Evolutionary conservation across 1,140 invertebrate genomes (phyloP).

Genomic region (Cheumatopsyche charites): DNA sequence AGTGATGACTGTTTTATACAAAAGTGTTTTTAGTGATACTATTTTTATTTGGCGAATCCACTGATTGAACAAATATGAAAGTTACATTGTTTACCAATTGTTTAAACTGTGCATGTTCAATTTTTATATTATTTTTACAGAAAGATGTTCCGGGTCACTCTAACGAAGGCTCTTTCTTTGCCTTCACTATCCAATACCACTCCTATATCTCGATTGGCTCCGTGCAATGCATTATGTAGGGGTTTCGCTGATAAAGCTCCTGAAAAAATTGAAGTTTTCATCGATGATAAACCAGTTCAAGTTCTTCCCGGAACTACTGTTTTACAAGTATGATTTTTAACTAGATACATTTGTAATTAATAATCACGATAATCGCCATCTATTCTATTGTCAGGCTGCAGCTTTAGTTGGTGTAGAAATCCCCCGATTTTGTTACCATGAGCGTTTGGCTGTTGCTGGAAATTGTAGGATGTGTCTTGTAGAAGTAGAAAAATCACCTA

Average conservation of each 20-base stretch:
- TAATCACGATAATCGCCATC: background rate
- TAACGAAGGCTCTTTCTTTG: slow-evolving; percentile 58
- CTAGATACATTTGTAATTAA: slow-evolving; percentile 2
- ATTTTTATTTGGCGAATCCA: too few species aligned
- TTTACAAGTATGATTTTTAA: slow-evolving; percentile 77
- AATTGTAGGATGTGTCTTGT: slow-evolving; percentile 99
- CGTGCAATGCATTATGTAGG: slow-evolving; percentile 54
- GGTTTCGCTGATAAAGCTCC: slow-evolving; percentile 64
- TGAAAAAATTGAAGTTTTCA: slow-evolving; percentile 94
- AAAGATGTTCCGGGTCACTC: slow-evolving; percentile 66
- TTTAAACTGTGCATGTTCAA: too few species aligned
- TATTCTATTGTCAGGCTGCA: too few species aligned
- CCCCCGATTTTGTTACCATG: slow-evolving; percentile 99
- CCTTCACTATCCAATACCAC: slow-evolving; percentile 54
- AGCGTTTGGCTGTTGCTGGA: slow-evolving; percentile 95
- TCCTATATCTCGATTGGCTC: slow-evolving; percentile 53
- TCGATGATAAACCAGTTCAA: slow-evolving; percentile 94
- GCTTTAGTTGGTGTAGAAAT: slow-evolving; percentile 96
- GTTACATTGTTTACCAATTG: too few species aligned
- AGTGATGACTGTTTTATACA: too few species aligned
- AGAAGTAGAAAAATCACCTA: slow-evolving; percentile 93
- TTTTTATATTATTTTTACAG: background rate
- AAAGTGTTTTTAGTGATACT: too few species aligned
- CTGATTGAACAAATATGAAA: too few species aligned
- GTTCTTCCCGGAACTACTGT: slow-evolving; percentile 97